Base-by-base conservation (phyloP, 23 tunicate species). In the Oikopleura dioica region DNA sequence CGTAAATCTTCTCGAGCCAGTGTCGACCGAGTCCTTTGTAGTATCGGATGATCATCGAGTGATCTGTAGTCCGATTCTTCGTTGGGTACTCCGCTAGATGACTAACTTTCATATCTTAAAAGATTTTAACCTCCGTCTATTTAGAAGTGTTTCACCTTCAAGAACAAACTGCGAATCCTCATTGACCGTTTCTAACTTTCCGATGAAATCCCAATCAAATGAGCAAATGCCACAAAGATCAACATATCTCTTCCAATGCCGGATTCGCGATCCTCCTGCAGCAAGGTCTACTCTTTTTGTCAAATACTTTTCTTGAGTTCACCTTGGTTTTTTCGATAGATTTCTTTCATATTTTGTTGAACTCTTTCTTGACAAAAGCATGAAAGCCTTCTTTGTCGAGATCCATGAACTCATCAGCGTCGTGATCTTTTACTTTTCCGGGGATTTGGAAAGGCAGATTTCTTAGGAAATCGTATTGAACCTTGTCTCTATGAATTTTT, bases 371-470 rank as follows among this genome's bases (percentile, higher is more conserved):
- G 26, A 63, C 26, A 63, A 63, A 63, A 2, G 72, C 72, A 63
- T 63, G 72, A 63, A 63, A 63, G 30, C 72, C 72, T 63, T 63
- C 72, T 28, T 63, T 63, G 72, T 63, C 72, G 26, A 63, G 16
- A 28, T 63, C 72, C 33, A 63, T 2, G 26, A 63, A 63, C 2
- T 63, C 72, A 2, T 63, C 72, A 31, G 33, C 72, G 26, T 63
- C 33, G 33, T 63, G 72, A 2, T 63, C 72, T 28, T 63, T 63
- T 23, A 63, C 33, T 2, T 63, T 23, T 2, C 72, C 72, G 2
- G 72, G 72, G n/a, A n/a, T n/a, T n/a, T n/a, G n/a, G 26, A 63
- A 63, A 12, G 72, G 72, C 33, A 63, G 26, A 63, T 63, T 63
- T 63, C 72, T 23, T 28, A 63, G 33, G 33, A 63, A 63, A 63